Conservation (phyloP, 2,113 vertebrate species). For the Pseudorhombus dupliciocellatus region DNA sequence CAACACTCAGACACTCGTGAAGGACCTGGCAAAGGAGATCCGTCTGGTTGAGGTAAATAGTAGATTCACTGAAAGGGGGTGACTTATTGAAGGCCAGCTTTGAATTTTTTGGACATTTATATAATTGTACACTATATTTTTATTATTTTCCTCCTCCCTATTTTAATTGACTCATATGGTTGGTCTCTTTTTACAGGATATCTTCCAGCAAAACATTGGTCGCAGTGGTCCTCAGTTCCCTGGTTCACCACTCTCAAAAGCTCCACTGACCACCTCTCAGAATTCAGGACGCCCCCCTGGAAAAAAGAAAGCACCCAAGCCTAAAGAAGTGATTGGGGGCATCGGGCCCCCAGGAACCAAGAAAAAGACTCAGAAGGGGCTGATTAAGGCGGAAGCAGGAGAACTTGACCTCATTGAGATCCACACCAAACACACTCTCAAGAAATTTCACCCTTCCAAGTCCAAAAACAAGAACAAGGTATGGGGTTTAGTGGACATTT, state of each 20-base stretch:
- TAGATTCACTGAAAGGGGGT: neutral
- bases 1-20: conserved; percentile 88
- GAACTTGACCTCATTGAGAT: conserved; percentile 89
- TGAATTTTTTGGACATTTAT: neutral
- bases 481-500: neutral
- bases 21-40: conserved; percentile 93
- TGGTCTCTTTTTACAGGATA: conserved; percentile 78
- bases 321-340: conserved; percentile 78
- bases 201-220: conserved; percentile 91
- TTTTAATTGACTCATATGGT: neutral
- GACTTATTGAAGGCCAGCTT: too few species aligned
- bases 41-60: conserved; percentile 89
- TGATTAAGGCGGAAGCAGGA: conserved; percentile 79
- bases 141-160: neutral
- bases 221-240: conserved; percentile 85
- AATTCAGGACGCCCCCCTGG: conserved; percentile 82
- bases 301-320: conserved; percentile 86
- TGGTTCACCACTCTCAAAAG: conserved; percentile 79
- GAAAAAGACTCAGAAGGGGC: conserved; percentile 85
- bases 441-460: conserved; percentile 83
- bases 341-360: conserved; percentile 74
- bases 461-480: conserved; percentile 88
- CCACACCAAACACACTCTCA: conserved; percentile 87
- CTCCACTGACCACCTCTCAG: conserved; percentile 78
- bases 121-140: neutral